Base-by-base conservation (phyloP, 1,140 invertebrate species). In the Chironomus striatipennis region DNA sequence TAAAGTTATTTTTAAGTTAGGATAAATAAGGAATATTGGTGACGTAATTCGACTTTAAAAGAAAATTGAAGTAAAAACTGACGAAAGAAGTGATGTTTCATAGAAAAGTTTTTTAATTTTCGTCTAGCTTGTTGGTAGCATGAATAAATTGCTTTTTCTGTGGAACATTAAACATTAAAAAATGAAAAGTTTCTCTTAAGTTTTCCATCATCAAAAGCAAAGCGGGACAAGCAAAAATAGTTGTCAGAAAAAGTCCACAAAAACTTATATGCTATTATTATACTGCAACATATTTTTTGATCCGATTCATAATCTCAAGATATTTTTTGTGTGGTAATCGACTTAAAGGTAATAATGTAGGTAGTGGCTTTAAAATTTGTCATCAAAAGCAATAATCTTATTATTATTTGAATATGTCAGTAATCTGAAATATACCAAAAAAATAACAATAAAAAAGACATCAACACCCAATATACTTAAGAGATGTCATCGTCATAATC, bases 161-260 rank as follows among this genome's bases (percentile, higher is more conserved):
- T 57, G 47, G 8, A 57, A 57, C 47, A 57, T 57, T 57, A 57
- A 57, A 57, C 47, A 57, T n/a, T 57, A n/a, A 57, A 57, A n/a
- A 57, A n/a, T 12, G 47, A 57, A 57, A 57, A 57, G 47, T 57
- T n/a, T 12, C 8, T 57, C 12, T 57, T 57, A 57, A 57, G 47
- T 57, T 57, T 57, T n/a, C 47, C n/a, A 57, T 57, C 47, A 57
- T 57, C 47, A 15, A 4, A 15, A 15, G 12, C 12, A 57, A 34
- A 34, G 24, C 5, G 5, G 24, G 1, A 34, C 24, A 34, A 34
- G 24, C 24, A 34, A 34, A 34, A 34, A 34, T 34, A 34, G 24
- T 34, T 34, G 24, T 34, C 24, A 5, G 24, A 34, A 34, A 34
- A 34, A 34, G 24, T 34, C 24, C 24, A 34, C n/a, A 57, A 57